Percentiles rank a stretch among this genome's conserved stretches.
phyloP scores from a whole-genome alignment of 2,888 invertebrate genomes.

The Anticlea derivata region DNA sequence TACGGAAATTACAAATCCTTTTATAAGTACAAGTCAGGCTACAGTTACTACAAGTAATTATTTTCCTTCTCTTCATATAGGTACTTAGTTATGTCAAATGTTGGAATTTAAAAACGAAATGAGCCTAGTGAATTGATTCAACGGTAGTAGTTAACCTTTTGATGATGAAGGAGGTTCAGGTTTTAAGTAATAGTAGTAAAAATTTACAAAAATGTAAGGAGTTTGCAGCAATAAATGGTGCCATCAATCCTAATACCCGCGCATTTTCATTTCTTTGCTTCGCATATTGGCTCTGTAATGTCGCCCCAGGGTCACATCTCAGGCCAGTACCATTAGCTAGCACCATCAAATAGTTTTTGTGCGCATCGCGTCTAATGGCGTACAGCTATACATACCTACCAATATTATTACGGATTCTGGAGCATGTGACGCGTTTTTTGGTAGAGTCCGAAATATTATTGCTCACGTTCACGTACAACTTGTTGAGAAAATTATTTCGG shows the following conservation, averaged over 20 bases:
- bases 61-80: too few relatives aligned
- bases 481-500: not conserved
- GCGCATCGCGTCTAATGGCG: constrained; percentile 17
- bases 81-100: too few relatives aligned
- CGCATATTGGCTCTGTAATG: constrained; percentile 28
- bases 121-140: too few relatives aligned
- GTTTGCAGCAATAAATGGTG: constrained; percentile 18
- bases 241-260: constrained; percentile 31
- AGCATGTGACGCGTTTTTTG: constrained; percentile 9
- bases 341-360: constrained; percentile 27
- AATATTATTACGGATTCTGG: constrained; percentile 15
- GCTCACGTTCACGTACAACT: not conserved
- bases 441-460: not conserved
- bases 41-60: too few relatives aligned
- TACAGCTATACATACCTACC: constrained; percentile 12
- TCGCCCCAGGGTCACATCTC: constrained; percentile 30
- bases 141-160: too few relatives aligned
- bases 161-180: too few relatives aligned
- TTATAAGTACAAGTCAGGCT: too few relatives aligned
- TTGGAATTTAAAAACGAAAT: too few relatives aligned
- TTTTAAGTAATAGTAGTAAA: too few relatives aligned
- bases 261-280: constrained; percentile 23
- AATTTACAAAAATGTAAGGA: too few relatives aligned
- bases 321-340: constrained; percentile 21
- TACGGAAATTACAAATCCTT: not conserved